Evolutionary conservation across 2,888 invertebrate species (phyloP).

Genomic region (Ditula angustiorana): DNA sequence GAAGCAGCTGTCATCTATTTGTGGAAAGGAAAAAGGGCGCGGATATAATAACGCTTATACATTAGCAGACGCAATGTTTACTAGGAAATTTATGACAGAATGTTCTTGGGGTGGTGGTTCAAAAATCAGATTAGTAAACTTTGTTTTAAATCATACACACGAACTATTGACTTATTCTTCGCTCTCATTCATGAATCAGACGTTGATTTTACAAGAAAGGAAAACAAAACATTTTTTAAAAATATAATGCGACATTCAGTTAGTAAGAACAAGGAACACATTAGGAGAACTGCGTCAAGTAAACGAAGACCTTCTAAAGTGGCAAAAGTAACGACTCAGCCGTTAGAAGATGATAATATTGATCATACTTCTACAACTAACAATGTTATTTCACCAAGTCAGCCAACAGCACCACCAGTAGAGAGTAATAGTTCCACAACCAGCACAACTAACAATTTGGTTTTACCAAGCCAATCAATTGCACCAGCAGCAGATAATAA

Average conservation of each 20-base stretch:
- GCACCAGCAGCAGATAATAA: constrained; percentile 11
- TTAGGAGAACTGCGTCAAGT: constrained; percentile 26
- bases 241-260: constrained; percentile 36
- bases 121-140: constrained; percentile 32
- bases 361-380: constrained; percentile 21
- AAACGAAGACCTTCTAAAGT: constrained; percentile 22
- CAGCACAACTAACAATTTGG: constrained; percentile 25
- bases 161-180: constrained; percentile 23
- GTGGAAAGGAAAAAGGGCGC: constrained; percentile 37
- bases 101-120: constrained; percentile 39
- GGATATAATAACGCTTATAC: constrained; percentile 38
- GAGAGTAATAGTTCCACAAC: constrained; percentile 24
- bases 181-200: constrained; percentile 10
- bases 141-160: constrained; percentile 38
- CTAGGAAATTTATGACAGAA: constrained; percentile 27
- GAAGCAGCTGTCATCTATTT: background rate
- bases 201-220: constrained; percentile 29
- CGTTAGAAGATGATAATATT: no score
- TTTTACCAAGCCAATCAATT: constrained; percentile 28
- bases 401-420: no score
- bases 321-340: constrained; percentile 20
- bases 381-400: no score
- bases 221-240: constrained; percentile 36
- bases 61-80: constrained; percentile 38
- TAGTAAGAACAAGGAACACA: constrained; percentile 34